Evolutionary conservation across 2,113 vertebrate species (phyloP).

Genomic region (Gymnarchus niloticus): DNA sequence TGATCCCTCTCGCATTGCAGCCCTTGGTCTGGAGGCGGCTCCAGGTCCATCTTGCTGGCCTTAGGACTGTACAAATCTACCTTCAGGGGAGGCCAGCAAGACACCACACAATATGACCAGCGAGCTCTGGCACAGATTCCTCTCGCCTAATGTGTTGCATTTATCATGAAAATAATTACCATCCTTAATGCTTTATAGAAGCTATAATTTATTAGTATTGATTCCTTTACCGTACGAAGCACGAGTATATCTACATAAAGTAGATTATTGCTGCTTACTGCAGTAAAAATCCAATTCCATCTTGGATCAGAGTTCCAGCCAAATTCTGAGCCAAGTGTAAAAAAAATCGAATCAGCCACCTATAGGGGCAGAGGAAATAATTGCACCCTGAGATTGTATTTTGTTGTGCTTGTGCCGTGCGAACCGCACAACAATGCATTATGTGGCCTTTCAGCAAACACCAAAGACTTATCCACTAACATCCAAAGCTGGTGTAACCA

Average conservation of each 20-base stretch:
- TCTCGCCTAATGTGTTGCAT: neutral
- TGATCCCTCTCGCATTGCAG: neutral
- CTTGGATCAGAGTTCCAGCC: neutral
- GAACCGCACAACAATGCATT: neutral
- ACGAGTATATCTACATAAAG: neutral
- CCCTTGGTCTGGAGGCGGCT: too few relatives aligned
- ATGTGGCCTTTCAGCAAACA: neutral
- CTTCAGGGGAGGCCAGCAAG: neutral
- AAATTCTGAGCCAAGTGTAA: neutral
- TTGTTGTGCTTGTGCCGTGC: neutral
- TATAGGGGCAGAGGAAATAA: neutral
- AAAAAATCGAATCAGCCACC: neutral
- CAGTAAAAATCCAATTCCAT: neutral
- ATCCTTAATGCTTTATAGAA: neutral
- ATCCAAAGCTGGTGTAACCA: neutral
- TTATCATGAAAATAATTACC: slow-evolving; percentile 1
- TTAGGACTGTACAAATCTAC: neutral
- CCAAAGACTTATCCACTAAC: neutral
- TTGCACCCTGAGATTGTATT: neutral
- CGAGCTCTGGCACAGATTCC: neutral
- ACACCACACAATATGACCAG: neutral
- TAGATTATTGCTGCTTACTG: neutral
- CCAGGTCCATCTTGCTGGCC: neutral
- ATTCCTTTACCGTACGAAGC: neutral
- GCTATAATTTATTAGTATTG: neutral